A percentile compares a stretch with the other conserved stretches of the same genome.
Conservation (phyloP, 2,113 vertebrate species). For the Poicephalus gulielmi region DNA sequence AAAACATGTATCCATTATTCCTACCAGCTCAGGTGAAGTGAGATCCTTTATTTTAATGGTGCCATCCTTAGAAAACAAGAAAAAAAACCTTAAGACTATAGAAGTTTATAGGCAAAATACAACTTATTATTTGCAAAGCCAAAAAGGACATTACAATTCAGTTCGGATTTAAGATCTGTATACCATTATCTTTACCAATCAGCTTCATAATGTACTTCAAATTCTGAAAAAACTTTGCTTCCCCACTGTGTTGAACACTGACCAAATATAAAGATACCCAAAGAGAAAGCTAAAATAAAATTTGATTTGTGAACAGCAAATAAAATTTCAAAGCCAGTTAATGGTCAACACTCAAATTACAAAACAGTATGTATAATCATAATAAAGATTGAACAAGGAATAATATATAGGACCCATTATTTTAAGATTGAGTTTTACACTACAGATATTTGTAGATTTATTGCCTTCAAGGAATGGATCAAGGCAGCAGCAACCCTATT, state of each 20-base stretch:
- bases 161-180: neutral
- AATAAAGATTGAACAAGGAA: neutral
- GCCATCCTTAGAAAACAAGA: conserved; percentile 79
- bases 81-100: neutral
- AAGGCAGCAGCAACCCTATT: neutral
- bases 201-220: neutral
- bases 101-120: neutral
- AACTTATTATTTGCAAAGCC: neutral
- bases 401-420: neutral
- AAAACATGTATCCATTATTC: conserved; percentile 97
- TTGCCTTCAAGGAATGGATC: neutral
- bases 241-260: neutral
- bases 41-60: conserved; percentile 96
- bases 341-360: neutral
- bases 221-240: neutral
- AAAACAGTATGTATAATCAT: neutral
- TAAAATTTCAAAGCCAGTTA: neutral
- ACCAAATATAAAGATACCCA: neutral
- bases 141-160: neutral
- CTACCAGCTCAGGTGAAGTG: conserved; percentile 91
- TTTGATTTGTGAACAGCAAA: neutral
- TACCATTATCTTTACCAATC: neutral
- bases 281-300: neutral
- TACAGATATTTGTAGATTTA: neutral
- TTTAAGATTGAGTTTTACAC: neutral